Percentiles rank a stretch among this genome's conserved stretches.
phyloP scores from a whole-genome alignment of 2,888 invertebrate species.

The Entomobrya multifasciata region DNA sequence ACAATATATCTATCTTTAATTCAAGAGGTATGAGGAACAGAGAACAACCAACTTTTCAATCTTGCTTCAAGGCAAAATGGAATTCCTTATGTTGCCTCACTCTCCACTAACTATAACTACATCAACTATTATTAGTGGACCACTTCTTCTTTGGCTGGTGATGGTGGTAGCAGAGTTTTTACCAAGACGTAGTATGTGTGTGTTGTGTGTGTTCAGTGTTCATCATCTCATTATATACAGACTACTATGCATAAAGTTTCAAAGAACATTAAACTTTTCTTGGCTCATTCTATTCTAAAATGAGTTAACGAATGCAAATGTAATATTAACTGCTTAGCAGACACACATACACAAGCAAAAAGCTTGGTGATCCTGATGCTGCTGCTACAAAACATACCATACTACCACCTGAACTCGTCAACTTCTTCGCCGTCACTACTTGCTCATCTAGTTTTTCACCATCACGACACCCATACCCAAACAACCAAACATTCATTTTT shows the following conservation, averaged over 20 bases:
- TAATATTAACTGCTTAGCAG: constrained; percentile 70
- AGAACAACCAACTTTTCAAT: constrained; percentile 65
- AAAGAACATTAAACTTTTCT: constrained; percentile 72
- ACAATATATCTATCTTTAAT: constrained; percentile 72
- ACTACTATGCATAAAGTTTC: constrained; percentile 70
- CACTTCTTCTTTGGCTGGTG: constrained; percentile 12
- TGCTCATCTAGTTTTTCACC: constrained; percentile 3
- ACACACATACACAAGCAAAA: constrained; percentile 23
- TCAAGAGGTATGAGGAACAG: constrained; percentile 63
- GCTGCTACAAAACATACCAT: constrained; percentile 14
- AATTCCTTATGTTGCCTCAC: constrained; percentile 67
- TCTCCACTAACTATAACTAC: constrained; percentile 38
- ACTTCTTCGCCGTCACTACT: constrained; percentile 1
- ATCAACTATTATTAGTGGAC: constrained; percentile 15
- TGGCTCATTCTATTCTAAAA: constrained; percentile 71
- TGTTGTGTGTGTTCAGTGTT: constrained; percentile 46
- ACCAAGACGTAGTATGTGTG: constrained; percentile 6
- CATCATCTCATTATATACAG: constrained; percentile 69
- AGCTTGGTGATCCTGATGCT: background rate
- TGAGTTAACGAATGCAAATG: constrained; percentile 72
- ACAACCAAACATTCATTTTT: constrained; percentile 15
- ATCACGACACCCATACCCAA: no score
- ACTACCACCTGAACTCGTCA: constrained; percentile 8
- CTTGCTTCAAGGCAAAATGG: constrained; percentile 70
- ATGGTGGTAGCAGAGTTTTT: background rate